phyloP scores from a whole-genome alignment of 2,113 vertebrate genomes.

The Lipotes vexillifer region DNA sequence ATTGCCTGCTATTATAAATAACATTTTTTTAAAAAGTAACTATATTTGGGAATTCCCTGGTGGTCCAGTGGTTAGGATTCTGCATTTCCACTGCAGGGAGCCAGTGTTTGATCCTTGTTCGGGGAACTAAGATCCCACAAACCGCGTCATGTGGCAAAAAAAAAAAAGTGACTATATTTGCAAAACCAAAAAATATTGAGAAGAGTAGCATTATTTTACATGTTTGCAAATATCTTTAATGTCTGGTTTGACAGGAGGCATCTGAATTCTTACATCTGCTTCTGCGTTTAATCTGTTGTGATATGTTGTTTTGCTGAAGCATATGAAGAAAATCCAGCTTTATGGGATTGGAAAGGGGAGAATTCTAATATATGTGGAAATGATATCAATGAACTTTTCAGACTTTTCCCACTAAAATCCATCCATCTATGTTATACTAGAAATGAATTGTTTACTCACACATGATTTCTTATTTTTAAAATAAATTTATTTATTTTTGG shows the following conservation, averaged over 20 bases:
- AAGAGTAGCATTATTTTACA: background rate
- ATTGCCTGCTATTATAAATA: conserved; percentile 8
- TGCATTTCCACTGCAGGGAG: too few relatives aligned
- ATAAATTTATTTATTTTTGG: too few relatives aligned
- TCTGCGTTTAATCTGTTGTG: background rate
- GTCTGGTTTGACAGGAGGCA: background rate
- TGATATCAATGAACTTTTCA: background rate
- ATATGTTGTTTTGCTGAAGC: conserved; percentile 2
- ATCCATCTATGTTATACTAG: background rate
- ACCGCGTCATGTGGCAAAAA: too few relatives aligned
- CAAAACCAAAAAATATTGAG: background rate
- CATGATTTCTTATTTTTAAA: background rate
- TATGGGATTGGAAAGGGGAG: background rate
- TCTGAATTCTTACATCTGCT: background rate
- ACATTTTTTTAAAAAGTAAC: background rate
- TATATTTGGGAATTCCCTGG: background rate
- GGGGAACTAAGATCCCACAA: too few relatives aligned
- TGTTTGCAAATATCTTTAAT: background rate
- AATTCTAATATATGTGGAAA: background rate
- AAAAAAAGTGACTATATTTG: background rate
- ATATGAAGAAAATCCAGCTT: background rate
- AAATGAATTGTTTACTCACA: background rate
- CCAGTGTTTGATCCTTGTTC: too few relatives aligned
- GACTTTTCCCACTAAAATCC: background rate
- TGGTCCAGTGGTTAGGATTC: too few relatives aligned